Evolutionary conservation across 92 coral and sea anemone genomes (phyloP).

Genomic region (Phymanthus crucifer): DNA sequence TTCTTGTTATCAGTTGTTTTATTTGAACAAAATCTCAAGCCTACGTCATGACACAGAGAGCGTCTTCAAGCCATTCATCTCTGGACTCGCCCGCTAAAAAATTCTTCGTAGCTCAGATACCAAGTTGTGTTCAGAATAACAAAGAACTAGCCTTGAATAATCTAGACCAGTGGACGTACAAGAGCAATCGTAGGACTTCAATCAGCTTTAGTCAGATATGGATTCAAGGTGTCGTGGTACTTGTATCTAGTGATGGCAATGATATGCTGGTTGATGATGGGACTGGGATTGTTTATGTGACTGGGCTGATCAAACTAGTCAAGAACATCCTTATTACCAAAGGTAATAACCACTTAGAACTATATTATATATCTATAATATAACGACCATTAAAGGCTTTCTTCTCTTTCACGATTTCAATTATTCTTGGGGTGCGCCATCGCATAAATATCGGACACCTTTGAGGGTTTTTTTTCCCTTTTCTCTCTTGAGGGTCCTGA

Average conservation of each 20-base stretch:
- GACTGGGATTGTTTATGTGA: slow-evolving; percentile 60
- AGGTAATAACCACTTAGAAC: slow-evolving; percentile 45
- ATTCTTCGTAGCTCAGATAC: slow-evolving; percentile 64
- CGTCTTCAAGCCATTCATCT: slow-evolving; percentile 16
- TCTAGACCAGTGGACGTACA: slow-evolving; percentile 38
- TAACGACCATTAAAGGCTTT: no score
- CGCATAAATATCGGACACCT: no score
- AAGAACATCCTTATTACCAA: slow-evolving; percentile 55
- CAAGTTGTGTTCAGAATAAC: slow-evolving; percentile 12
- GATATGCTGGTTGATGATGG: slow-evolving; percentile 81
- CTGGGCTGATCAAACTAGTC: slow-evolving; percentile 60
- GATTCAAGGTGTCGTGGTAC: slow-evolving; percentile 69
- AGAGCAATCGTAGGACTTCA: neutral
- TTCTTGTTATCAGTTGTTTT: neutral
- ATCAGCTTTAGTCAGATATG: slow-evolving; percentile 63
- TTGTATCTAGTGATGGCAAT: slow-evolving; percentile 55
- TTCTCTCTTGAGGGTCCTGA: neutral
- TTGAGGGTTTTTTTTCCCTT: neutral
- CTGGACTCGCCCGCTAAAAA: slow-evolving; percentile 63
- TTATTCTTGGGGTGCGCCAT: no score
- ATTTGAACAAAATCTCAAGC: no score
- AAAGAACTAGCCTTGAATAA: neutral
- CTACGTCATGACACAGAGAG: slow-evolving; percentile 50
- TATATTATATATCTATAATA: neutral
- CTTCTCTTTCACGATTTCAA: no score